phyloP scores from a whole-genome alignment of 2,113 vertebrate species.

The Mobula birostris region DNA sequence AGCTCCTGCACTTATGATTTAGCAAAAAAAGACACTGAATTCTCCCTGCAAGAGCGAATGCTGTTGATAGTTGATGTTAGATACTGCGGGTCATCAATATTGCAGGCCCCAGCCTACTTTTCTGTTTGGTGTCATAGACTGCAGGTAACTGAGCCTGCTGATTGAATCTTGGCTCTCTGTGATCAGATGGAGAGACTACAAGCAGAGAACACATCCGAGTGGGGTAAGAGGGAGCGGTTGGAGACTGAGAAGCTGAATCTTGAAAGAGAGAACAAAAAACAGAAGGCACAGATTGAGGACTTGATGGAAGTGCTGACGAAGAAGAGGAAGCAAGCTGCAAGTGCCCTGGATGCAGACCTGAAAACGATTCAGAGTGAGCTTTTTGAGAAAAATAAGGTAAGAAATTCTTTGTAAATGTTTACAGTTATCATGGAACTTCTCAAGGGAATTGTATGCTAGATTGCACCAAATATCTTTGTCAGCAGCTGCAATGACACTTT shows the following conservation, averaged over 20 bases:
- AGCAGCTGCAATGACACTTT: background rate
- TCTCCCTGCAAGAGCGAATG: too few species aligned
- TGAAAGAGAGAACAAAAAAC: constrained; percentile 94
- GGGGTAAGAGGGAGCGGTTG: constrained; percentile 85
- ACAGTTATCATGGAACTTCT: background rate
- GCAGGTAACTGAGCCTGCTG: background rate
- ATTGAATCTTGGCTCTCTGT: background rate
- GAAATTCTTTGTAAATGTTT: background rate
- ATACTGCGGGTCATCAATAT: background rate
- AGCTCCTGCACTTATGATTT: background rate
- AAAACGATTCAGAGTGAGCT: constrained; percentile 84
- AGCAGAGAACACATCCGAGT: constrained; percentile 87
- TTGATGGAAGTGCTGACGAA: constrained; percentile 85
- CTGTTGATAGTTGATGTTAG: background rate
- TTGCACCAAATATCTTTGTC: background rate
- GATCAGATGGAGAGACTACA: constrained; percentile 90
- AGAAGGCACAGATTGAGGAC: constrained; percentile 81
- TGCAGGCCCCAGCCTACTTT: background rate
- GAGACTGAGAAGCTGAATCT: constrained; percentile 92
- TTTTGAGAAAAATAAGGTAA: constrained; percentile 92
- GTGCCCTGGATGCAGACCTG: constrained; percentile 81
- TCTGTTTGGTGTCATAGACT: background rate
- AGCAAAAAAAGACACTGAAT: too few species aligned
- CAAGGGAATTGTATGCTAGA: background rate
- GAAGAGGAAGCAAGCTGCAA: constrained; percentile 79